These are phyloP conservation scores for Ursus arctos DNA, from an alignment of 2,113 vertebrate species.

Conservation along the genomic window DNA sequence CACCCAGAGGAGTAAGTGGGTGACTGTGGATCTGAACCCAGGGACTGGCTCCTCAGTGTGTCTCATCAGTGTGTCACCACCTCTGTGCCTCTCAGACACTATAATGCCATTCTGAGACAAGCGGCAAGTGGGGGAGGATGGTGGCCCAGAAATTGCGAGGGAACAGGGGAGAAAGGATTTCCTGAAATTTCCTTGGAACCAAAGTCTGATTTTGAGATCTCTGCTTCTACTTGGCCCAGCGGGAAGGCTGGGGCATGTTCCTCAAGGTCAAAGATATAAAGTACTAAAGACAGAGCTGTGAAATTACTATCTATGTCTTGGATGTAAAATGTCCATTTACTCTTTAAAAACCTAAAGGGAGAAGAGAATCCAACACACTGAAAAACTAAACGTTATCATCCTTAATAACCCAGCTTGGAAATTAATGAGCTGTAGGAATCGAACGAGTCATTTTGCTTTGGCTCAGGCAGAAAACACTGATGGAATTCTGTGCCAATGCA, in stretches of 20 bases:
- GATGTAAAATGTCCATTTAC: constrained; percentile 54
- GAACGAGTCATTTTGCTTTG: constrained; percentile 46
- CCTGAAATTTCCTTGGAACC: neutral
- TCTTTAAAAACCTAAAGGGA: constrained; percentile 65
- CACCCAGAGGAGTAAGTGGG: neutral
- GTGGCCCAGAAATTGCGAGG: neutral
- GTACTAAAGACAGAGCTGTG: neutral
- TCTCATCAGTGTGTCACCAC: neutral
- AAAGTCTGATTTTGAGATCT: constrained; percentile 26
- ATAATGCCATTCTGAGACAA: neutral
- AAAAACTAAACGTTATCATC: constrained; percentile 44
- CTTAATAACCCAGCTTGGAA: constrained; percentile 75
- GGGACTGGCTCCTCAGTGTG: neutral
- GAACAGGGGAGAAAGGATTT: neutral
- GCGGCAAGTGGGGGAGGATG: too few species aligned
- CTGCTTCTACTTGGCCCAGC: neutral
- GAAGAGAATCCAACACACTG: neutral
- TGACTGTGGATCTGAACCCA: neutral
- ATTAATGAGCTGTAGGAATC: constrained; percentile 73
- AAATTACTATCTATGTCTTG: constrained; percentile 7
- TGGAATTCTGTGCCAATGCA: constrained; percentile 11
- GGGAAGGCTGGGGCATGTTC: neutral
- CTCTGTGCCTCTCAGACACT: neutral
- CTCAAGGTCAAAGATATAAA: constrained; percentile 28
- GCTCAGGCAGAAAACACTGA: constrained; percentile 66